Conservation (phyloP, 2,113 vertebrate species). For the Daboia siamensis region DNA sequence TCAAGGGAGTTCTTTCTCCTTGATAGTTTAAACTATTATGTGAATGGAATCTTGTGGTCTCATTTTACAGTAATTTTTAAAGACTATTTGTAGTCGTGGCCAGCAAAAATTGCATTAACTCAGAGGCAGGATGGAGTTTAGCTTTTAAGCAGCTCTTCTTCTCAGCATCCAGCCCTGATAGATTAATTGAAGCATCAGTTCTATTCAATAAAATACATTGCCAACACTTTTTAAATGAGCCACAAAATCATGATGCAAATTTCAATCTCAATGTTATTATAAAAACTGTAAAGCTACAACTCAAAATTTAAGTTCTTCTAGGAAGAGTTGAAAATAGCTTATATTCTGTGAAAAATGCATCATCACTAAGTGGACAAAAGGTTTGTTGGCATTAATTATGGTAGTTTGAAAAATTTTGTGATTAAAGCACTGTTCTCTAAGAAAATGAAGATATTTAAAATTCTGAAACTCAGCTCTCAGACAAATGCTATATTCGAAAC, state of each 20-base stretch:
- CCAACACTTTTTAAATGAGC: background rate
- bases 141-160: background rate
- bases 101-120: background rate
- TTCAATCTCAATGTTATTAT: background rate
- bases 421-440: background rate
- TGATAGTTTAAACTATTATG: background rate
- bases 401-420: background rate
- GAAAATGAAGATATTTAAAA: constrained; percentile 2
- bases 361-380: background rate
- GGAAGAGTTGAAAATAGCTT: background rate
- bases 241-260: background rate
- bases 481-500: constrained; percentile 9
- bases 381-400: constrained; percentile 4
- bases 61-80: background rate
- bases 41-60: background rate
- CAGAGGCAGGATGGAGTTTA: background rate
- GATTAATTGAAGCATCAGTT: background rate
- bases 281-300: constrained; percentile 4
- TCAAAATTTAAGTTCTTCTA: background rate
- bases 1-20: background rate
- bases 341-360: background rate
- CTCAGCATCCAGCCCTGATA: background rate
- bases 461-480: background rate
- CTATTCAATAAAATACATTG: background rate
- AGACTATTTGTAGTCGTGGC: background rate